Evolutionary conservation across 2,888 invertebrate species (phyloP).

Genomic region (Orgyia antiqua): DNA sequence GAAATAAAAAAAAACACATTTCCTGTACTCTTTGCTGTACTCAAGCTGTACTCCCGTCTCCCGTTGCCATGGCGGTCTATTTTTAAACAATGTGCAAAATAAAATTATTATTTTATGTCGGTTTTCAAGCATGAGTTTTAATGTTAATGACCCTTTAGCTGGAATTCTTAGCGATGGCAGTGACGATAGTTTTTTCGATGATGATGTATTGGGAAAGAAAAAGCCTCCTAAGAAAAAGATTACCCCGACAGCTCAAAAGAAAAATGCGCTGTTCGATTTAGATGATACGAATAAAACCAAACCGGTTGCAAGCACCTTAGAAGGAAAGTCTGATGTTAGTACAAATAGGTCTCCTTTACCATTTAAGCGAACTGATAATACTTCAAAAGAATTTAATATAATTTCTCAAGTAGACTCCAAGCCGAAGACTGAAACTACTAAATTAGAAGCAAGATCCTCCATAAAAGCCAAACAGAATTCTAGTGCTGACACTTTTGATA

Average conservation of each 20-base stretch:
- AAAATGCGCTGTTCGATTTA: conserved; percentile 61
- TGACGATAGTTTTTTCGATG: conserved; percentile 85
- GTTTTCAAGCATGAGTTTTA: conserved; percentile 67
- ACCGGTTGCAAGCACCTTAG: conserved; percentile 20
- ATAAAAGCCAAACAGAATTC: conserved; percentile 42
- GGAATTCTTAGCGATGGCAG: conserved; percentile 83
- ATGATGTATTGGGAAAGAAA: conserved; percentile 72
- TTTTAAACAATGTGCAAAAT: conserved; percentile 37
- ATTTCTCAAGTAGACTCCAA: conserved; percentile 32
- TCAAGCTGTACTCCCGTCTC: not conserved
- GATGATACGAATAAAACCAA: conserved; percentile 34
- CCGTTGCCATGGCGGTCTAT: conserved; percentile 54
- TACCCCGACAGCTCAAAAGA: conserved; percentile 48
- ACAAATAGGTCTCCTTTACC: conserved; percentile 39
- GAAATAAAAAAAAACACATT: no score
- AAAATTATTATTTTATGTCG: conserved; percentile 9
- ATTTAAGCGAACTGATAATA: conserved; percentile 30
- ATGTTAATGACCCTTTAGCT: conserved; percentile 80
- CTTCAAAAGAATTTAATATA: conserved; percentile 51
- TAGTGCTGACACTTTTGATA: conserved; percentile 48
- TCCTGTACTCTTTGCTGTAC: no score
- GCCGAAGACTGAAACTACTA: conserved; percentile 23
- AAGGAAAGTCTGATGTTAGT: conserved; percentile 41
- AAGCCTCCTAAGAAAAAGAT: conserved; percentile 51
- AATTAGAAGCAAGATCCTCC: conserved; percentile 44